Evolutionary conservation across 2,797 vertebrate species (phyloP).

Genomic region (Salmo trutta): DNA sequence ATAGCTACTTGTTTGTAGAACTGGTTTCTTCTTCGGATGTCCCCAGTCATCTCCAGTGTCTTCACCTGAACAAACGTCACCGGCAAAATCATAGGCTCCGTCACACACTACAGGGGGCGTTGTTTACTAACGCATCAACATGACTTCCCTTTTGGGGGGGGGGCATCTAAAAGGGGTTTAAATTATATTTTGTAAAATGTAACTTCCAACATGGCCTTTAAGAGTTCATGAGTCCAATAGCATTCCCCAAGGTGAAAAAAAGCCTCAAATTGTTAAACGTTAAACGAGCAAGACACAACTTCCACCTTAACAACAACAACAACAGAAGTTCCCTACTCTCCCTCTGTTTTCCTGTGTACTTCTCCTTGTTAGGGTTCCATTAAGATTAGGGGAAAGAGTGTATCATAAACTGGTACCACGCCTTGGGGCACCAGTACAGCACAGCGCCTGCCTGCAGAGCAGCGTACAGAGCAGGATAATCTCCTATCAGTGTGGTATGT

Average conservation of each 20-base stretch:
- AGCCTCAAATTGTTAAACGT: background rate
- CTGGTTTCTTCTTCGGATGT: too few species aligned
- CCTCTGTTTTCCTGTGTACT: slow-evolving; percentile 53
- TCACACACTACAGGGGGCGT: too few species aligned
- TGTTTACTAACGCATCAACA: too few species aligned
- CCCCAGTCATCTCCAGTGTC: too few species aligned
- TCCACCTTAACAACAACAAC: slow-evolving; percentile 40
- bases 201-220: too few species aligned
- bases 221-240: background rate
- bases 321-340: slow-evolving; percentile 35
- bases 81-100: too few species aligned
- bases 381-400: slow-evolving; percentile 75
- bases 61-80: too few species aligned
- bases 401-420: slow-evolving; percentile 76
- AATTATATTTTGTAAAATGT: too few species aligned
- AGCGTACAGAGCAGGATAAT: slow-evolving; percentile 73
- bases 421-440: slow-evolving; percentile 65
- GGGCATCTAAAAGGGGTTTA: too few species aligned
- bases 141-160: too few species aligned
- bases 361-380: slow-evolving; percentile 70
- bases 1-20: too few species aligned
- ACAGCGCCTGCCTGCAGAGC: slow-evolving; percentile 45
- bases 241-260: background rate
- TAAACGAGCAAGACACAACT: background rate
- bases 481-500: slow-evolving; percentile 78